Percentiles rank a stretch among this genome's conserved stretches.
Conservation (phyloP, 2,113 vertebrate genomes). For the Onychorhynchus coronatus region DNA sequence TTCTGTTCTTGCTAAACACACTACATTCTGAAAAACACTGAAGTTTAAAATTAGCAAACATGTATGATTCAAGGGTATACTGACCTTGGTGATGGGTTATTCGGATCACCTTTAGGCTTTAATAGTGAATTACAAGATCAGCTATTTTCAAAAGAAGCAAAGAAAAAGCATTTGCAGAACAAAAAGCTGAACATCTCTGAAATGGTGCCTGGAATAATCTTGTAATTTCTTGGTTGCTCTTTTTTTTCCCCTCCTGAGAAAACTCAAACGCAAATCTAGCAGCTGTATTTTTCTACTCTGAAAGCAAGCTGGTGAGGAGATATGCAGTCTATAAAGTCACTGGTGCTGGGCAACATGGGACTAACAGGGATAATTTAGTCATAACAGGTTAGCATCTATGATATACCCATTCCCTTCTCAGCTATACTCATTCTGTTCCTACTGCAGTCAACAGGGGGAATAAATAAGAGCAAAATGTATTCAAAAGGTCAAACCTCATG, state of each 20-base stretch:
- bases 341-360: not conserved
- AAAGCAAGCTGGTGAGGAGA: not conserved
- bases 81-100: not conserved
- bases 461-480: not conserved
- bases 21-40: conserved; percentile 9
- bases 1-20: not conserved
- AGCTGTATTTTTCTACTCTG: not conserved
- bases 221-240: not conserved
- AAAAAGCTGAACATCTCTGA: not conserved
- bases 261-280: not conserved
- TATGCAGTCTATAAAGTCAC: not conserved
- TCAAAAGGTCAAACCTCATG: conserved; percentile 4
- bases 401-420: not conserved
- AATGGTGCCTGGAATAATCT: not conserved
- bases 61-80: not conserved
- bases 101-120: not conserved
- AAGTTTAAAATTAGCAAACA: conserved; percentile 41
- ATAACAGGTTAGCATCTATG: not conserved
- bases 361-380: conserved; percentile 21
- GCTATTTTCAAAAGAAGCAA: not conserved
- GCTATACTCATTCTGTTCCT: not conserved
- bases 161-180: not conserved
- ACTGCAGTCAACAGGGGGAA: not conserved
- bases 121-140: not conserved
- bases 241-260: not conserved